Evolutionary conservation across 2,797 vertebrate genomes (phyloP).

Genomic region (Agapornis canus): DNA sequence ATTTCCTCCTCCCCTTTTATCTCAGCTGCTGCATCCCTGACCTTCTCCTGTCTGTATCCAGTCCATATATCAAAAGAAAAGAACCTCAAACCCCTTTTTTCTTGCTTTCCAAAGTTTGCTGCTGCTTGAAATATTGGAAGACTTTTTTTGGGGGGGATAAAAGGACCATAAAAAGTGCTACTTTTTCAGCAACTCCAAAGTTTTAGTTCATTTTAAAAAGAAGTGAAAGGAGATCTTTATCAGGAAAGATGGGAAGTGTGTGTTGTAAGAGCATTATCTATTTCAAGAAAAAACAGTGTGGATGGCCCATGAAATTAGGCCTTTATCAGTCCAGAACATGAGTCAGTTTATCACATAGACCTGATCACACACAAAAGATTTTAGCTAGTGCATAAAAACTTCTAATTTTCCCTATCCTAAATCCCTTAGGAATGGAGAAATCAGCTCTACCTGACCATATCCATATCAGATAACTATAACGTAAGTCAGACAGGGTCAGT

Average conservation of each 20-base stretch:
- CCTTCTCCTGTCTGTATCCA: conserved; percentile 35
- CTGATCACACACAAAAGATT: conserved; percentile 16
- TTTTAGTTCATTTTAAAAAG: neutral
- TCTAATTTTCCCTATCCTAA: neutral
- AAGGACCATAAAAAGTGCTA: neutral
- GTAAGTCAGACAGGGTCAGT: neutral
- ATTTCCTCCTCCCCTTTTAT: conserved; percentile 50
- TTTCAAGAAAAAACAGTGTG: conserved; percentile 1
- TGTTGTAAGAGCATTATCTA: neutral
- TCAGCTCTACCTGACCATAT: neutral
- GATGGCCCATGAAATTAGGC: conserved; percentile 40
- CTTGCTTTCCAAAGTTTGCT: neutral
- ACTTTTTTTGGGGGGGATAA: neutral
- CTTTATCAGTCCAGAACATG: conserved; percentile 50
- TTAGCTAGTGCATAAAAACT: conserved; percentile 19
- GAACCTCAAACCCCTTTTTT: neutral
- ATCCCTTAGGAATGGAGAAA: neutral
- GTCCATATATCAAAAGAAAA: conserved; percentile 17
- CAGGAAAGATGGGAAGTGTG: neutral
- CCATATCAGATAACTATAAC: neutral
- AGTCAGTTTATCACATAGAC: conserved; percentile 8
- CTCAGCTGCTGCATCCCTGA: conserved; percentile 7
- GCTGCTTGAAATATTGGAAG: neutral
- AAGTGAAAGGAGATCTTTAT: neutral
- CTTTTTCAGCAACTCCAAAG: neutral